Evolutionary conservation across 2,888 invertebrate species (phyloP).

Genomic region (Cerceris ruficornis): DNA sequence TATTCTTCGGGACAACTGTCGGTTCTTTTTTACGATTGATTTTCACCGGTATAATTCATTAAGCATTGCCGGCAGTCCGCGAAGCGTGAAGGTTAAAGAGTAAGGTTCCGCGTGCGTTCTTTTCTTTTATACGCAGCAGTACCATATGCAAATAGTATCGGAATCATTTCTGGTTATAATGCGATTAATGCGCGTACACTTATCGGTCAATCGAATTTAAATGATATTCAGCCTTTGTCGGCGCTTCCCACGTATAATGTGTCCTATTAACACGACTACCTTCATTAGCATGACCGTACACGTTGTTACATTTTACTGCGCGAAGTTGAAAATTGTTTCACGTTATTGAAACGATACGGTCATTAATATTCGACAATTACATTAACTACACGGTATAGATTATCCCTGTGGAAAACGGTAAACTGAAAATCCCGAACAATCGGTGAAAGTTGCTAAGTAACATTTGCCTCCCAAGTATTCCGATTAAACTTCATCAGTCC

Average conservation of each 20-base stretch:
- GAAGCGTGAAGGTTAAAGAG: slow-evolving; percentile 17
- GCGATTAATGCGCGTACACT: background rate
- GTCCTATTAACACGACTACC: slow-evolving; percentile 31
- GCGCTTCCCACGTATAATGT: slow-evolving; percentile 27
- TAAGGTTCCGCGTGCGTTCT: slow-evolving; percentile 23
- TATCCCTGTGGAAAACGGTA: slow-evolving; percentile 31
- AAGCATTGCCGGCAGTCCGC: background rate
- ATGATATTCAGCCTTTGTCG: slow-evolving; percentile 41
- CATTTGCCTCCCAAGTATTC: too few species aligned
- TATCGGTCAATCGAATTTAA: slow-evolving; percentile 44
- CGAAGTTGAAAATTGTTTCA: slow-evolving; percentile 18
- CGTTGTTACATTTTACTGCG: slow-evolving; percentile 16
- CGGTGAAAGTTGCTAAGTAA: background rate
- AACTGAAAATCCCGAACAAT: slow-evolving; percentile 12
- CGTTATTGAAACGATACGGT: slow-evolving; percentile 4
- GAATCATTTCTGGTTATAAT: slow-evolving; percentile 10
- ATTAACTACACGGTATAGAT: slow-evolving; percentile 20
- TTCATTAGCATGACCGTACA: slow-evolving; percentile 55
- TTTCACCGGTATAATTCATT: background rate
- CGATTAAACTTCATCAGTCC: background rate
- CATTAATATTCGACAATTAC: slow-evolving; percentile 44
- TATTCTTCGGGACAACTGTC: background rate
- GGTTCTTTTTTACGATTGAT: background rate
- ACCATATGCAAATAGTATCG: slow-evolving; percentile 8
- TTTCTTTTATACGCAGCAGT: slow-evolving; percentile 30